phyloP scores from a whole-genome alignment of 2,888 invertebrate species.

The Desoria tigrina region DNA sequence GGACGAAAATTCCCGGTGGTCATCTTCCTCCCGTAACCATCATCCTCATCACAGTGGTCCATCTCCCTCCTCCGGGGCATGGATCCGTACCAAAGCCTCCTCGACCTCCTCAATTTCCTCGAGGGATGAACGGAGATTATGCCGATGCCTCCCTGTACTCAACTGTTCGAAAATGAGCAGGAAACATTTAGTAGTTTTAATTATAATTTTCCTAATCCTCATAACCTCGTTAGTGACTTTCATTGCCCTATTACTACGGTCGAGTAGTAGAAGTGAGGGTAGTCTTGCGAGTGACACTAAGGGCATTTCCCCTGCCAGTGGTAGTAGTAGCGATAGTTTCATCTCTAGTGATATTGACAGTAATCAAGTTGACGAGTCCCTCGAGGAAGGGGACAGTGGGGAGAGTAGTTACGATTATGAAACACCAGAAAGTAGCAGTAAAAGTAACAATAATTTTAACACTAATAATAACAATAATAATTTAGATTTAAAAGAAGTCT shows the following conservation, averaged over 20 bases:
- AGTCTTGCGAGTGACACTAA: background rate
- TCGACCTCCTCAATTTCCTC: background rate
- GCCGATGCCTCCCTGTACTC: background rate
- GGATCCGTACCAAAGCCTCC: slow-evolving; percentile 10
- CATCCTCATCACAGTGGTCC: slow-evolving; percentile 14
- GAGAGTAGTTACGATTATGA: slow-evolving; percentile 34
- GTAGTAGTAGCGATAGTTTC: slow-evolving; percentile 31
- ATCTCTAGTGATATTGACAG: slow-evolving; percentile 41
- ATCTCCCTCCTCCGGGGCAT: slow-evolving; percentile 20
- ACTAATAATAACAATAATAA: slow-evolving; percentile 12
- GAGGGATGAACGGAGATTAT: background rate
- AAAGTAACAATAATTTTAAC: background rate
- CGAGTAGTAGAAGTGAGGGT: slow-evolving; percentile 15
- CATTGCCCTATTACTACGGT: slow-evolving; percentile 31
- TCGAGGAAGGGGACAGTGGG: slow-evolving; percentile 34
- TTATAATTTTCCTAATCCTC: slow-evolving; percentile 29
- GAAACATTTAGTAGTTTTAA: slow-evolving; percentile 1
- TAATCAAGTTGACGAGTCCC: slow-evolving; percentile 16
- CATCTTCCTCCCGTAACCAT: slow-evolving; percentile 14
- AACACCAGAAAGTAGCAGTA: slow-evolving; percentile 30
- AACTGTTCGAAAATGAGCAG: background rate
- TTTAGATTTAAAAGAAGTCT: slow-evolving; percentile 44
- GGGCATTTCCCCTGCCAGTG: background rate
- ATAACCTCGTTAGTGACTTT: slow-evolving; percentile 30
- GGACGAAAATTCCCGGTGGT: slow-evolving; percentile 45